Base-by-base conservation (phyloP, 2,888 invertebrate genomes). In the Oscheius sp. region DNA sequence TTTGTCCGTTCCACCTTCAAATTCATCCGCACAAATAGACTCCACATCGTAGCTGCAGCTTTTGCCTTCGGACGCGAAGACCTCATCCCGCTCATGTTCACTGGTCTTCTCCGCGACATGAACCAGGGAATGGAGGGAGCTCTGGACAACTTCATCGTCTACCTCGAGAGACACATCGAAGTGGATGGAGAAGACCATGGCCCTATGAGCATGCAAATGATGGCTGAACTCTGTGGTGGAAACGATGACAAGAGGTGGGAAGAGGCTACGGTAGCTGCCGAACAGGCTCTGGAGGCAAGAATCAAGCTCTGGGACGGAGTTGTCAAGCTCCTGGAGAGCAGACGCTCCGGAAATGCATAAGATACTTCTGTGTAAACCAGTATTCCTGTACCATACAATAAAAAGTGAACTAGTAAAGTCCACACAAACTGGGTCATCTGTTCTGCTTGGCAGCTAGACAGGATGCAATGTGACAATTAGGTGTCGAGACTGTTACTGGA, bases 301-400 rank as follows among this genome's bases (percentile, higher is more conserved):
- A 70, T 78, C 66, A 48, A 65, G 21, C 72, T 78, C 47, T 78
- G 78, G 78, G 76, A 78, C 57, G 78, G 78, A 66, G 78, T 78
- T 13, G 78, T 78, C 58, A 73, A 51, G 33, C 60, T 33, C 13
- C 70, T 75, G 29, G 60, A 75, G 11, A 29, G 55, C 55, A 42
- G 42, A 42, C 42, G 42, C 7, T 42, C 42, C 7, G 42, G 42
- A 42, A 42, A 42, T 3, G 42, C 42, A 5, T 42, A 42, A 42
- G 42, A 42, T 42, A 3, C 42, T 7, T 42, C 7, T 3, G 7
- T 42, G 42, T 5, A 7, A 42, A 42, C 42, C 3, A 5, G 7
- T 42, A 5, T 5, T 42, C 7, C 4, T 42, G 42, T 42, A 42
- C 42, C 3, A 7, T 42, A 5, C 7, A 3, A 42, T 42, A 42